Evolutionary conservation across 2,113 vertebrate species (phyloP).

Genomic region (Alces alces): DNA sequence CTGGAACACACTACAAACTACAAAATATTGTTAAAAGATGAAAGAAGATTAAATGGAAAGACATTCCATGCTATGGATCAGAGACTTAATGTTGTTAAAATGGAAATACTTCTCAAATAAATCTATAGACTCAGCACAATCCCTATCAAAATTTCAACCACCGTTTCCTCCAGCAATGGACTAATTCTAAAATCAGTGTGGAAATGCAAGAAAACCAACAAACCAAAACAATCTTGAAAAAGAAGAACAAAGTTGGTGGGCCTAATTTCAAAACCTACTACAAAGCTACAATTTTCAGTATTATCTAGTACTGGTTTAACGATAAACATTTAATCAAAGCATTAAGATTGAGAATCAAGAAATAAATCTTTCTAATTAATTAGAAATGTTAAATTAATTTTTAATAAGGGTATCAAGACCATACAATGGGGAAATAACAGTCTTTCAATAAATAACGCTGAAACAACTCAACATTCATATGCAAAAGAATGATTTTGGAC

Average conservation of each 20-base stretch:
- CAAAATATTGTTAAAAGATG: neutral
- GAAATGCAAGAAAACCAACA: neutral
- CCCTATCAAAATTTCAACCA: neutral
- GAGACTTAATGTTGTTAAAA: neutral
- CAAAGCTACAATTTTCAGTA: neutral
- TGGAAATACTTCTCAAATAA: neutral
- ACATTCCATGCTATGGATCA: neutral
- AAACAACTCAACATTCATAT: neutral
- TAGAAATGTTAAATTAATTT: neutral
- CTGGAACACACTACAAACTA: neutral
- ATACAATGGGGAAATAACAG: neutral
- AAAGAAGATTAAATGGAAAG: neutral
- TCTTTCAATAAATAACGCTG: neutral
- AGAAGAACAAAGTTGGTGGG: neutral
- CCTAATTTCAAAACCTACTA: slow-evolving; percentile 1
- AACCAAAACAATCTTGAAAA: neutral
- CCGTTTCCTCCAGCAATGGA: neutral
- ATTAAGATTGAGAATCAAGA: neutral
- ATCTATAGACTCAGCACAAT: neutral
- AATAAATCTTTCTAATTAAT: neutral
- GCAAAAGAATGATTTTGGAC: neutral
- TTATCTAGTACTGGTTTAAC: neutral
- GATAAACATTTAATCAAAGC: neutral
- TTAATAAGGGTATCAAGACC: neutral
- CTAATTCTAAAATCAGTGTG: neutral